These are phyloP conservation scores for Laterallus jamaicensis DNA, from an alignment of 2,113 vertebrate species.

Conservation along the genomic window DNA sequence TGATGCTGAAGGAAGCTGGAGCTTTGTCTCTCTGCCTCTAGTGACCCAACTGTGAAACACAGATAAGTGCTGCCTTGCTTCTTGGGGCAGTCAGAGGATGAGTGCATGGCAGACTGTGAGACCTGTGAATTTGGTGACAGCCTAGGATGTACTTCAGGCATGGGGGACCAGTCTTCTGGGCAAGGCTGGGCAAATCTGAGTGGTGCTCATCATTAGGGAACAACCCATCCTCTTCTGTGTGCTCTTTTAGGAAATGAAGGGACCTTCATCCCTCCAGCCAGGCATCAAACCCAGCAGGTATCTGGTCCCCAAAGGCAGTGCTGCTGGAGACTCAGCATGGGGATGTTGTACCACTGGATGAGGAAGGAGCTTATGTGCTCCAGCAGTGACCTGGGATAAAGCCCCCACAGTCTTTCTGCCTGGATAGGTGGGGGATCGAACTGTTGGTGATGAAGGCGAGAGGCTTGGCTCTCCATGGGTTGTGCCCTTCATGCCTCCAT, in stretches of 20 bases:
- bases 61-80: background rate
- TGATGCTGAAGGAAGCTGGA: background rate
- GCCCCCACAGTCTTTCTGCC: background rate
- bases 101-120: background rate
- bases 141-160: background rate
- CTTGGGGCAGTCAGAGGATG: background rate
- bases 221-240: background rate
- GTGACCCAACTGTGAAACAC: background rate
- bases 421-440: background rate
- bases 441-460: background rate
- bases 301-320: background rate
- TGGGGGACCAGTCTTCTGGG: background rate
- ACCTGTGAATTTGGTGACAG: background rate
- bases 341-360: background rate
- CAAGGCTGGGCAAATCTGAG: background rate
- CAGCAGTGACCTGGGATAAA: background rate
- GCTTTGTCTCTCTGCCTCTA: background rate
- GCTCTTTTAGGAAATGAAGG: background rate
- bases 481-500: background rate
- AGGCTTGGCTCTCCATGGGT: background rate
- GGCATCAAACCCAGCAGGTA: background rate
- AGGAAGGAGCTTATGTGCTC: background rate
- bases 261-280: background rate
- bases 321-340: background rate
- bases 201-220: accelerated